These are phyloP conservation scores for Rynchops niger DNA, from an alignment of 2,113 vertebrate genomes.

Conservation along the genomic window DNA sequence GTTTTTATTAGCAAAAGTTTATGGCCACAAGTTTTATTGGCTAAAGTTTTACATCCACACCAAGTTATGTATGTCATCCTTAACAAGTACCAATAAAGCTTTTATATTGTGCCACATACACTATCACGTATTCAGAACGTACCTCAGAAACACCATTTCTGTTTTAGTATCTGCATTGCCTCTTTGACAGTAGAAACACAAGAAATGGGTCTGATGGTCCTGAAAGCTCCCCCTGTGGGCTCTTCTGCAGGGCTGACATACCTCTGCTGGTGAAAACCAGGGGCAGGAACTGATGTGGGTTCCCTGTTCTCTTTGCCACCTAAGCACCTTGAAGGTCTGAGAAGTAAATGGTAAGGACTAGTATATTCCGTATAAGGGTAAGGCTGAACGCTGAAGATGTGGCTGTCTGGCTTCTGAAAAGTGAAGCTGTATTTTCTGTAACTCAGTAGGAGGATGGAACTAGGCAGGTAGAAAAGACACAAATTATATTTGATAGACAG, in stretches of 20 bases:
- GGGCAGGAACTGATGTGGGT: not conserved
- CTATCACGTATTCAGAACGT: not conserved
- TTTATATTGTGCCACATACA: not conserved
- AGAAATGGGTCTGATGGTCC: not conserved
- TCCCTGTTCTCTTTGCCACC: not conserved
- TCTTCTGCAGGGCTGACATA: not conserved
- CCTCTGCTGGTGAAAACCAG: not conserved
- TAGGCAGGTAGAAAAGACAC: not conserved
- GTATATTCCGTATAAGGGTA: not conserved
- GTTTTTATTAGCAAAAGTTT: slow-evolving; percentile 20
- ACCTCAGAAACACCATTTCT: not conserved
- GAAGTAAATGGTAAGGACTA: not conserved
- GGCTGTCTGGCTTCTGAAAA: not conserved
- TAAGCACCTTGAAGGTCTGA: not conserved
- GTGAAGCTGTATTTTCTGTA: not conserved
- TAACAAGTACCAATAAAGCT: not conserved
- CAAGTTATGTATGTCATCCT: not conserved
- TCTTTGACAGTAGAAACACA: not conserved
- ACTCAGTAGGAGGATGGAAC: not conserved
- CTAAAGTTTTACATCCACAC: not conserved
- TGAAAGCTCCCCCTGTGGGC: not conserved
- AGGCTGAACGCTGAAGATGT: not conserved
- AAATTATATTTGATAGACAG: not conserved
- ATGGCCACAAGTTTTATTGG: not conserved
- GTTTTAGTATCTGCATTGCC: not conserved